These are phyloP conservation scores for Rafetus swinhoei DNA, from an alignment of 2,113 vertebrate genomes.

Conservation along the genomic window DNA sequence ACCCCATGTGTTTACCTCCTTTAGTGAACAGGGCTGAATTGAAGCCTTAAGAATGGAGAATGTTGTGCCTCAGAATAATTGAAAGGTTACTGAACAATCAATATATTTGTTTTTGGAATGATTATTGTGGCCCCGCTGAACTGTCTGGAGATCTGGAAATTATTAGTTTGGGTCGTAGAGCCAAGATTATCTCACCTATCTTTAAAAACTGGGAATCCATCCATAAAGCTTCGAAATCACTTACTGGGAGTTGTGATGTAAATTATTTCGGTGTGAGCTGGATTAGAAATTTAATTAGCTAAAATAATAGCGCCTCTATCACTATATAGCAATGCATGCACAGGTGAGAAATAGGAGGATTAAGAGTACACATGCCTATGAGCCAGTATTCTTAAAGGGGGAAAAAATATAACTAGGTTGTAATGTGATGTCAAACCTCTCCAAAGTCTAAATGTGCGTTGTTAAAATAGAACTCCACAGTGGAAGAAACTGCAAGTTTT, in stretches of 20 bases:
- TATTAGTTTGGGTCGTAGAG: neutral
- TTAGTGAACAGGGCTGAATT: neutral
- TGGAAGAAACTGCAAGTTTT: neutral
- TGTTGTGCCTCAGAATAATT: neutral
- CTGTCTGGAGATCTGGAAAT: neutral
- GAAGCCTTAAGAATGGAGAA: neutral
- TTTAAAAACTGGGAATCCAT: too few relatives aligned
- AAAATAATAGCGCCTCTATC: constrained; percentile 33
- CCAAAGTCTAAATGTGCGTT: neutral
- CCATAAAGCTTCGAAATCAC: too few relatives aligned
- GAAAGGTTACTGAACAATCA: neutral
- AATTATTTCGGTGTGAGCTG: neutral
- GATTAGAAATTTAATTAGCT: constrained; percentile 19
- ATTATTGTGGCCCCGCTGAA: neutral
- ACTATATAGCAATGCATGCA: neutral
- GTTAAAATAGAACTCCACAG: neutral
- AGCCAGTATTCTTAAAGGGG: neutral
- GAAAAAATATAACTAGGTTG: neutral
- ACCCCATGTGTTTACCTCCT: neutral
- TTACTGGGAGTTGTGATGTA: neutral
- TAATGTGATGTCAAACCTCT: neutral
- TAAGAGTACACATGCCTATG: neutral
- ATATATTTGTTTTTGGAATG: neutral
- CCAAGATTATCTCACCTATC: neutral
- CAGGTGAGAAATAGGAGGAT: neutral